Conservation (phyloP, 2,113 vertebrate species). For the Grantiella picta region DNA sequence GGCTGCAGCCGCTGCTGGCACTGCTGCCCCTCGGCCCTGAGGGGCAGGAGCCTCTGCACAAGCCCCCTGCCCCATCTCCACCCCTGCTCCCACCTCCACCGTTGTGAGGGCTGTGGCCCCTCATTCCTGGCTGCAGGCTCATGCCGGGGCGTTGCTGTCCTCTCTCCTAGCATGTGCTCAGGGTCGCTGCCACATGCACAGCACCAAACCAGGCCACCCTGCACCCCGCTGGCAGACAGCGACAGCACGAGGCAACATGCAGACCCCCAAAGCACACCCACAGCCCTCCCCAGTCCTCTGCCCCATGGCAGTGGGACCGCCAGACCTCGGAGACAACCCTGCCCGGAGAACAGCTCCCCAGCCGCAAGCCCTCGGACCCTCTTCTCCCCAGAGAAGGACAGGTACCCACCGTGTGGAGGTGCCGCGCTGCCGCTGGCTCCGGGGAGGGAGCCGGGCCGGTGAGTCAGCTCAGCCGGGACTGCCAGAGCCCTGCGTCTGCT, state of each 20-base stretch:
- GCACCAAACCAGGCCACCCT: not conserved
- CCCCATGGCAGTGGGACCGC: accelerated
- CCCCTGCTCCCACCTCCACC: not conserved
- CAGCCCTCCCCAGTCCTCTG: not conserved
- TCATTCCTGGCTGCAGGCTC: not conserved
- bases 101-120: not conserved
- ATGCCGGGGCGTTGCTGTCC: not conserved
- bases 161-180: not conserved
- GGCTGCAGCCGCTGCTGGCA: not conserved
- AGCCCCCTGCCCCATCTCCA: not conserved
- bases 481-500: conserved; percentile 15
- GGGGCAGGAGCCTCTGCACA: accelerated
- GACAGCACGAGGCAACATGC: accelerated
- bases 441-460: not conserved
- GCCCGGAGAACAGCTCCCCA: not conserved
- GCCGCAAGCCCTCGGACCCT: not conserved
- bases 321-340: not conserved
- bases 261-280: not conserved
- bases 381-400: not conserved
- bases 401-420: conserved; percentile 13
- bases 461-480: conserved; percentile 24
- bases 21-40: not conserved
- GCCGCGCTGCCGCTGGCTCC: not conserved
- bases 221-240: not conserved
- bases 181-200: not conserved